Evolutionary conservation across 2,888 invertebrate genomes (phyloP), one percentile per base, ranked within the genome.

Genomic region (Folsomia manolachei): DNA sequence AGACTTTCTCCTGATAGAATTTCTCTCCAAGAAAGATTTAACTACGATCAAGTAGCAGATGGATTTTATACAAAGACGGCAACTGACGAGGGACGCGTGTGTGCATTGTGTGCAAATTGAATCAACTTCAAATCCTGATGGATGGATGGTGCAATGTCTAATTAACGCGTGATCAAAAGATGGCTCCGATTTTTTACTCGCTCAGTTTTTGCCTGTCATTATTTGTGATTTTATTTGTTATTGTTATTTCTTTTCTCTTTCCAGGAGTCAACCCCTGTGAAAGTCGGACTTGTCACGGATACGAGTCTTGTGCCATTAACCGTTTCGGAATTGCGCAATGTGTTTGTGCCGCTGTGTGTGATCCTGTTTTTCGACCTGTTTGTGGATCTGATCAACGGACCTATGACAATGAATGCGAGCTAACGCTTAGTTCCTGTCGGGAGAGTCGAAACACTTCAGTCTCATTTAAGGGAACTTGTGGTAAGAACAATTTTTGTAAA

Each of bases 301-400:
- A 91, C 68, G 91, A 94, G 83, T 90, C 90, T 78, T 96, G 96
- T 83, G 88, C 89, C 62, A 88, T 95, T 82, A 90, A 93, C 85
- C 88, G 89, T 26, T 90, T 89, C 71, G 94, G 95, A 1, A 90
- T 91, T 70, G 93, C 94, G 0, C 88, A 89, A 70, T 95, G 95
- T 84, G 90, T 90, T 76, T 96, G 96, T 83, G 92, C 93, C 0
- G 87, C 90, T 18, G 88, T 89, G 56, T 94, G 94, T 83, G 91
- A 93, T 83, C 88, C 90, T 63, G 86, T 91, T 66, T 88, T 92
- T 84, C 87, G 90, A 69, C 91, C 91, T 18, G 82, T 83, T 60
- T 83, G 83, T 73, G 83, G 83, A 39, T 71, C 71, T 51, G 85
- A 87, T 81, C 84, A 84, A 1, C 75, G 82, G n/a, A 86, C 87